Conservation (phyloP, 2,113 vertebrate species). For the Ochotona princeps region DNA sequence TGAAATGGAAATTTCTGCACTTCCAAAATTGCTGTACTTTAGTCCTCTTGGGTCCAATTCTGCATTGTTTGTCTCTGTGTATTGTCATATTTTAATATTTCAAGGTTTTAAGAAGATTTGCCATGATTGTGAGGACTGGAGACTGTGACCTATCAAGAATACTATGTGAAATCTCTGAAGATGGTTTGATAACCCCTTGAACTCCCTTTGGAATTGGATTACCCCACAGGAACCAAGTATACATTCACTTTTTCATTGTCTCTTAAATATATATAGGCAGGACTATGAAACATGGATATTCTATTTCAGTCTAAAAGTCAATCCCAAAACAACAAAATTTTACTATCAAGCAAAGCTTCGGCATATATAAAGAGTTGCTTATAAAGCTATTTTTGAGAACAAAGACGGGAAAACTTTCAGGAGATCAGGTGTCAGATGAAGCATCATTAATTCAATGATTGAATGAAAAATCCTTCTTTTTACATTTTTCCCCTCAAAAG, state of each 20-base stretch:
- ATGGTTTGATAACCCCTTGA: slow-evolving; percentile 12
- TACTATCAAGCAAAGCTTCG: slow-evolving; percentile 31
- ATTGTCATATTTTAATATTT: slow-evolving; percentile 50
- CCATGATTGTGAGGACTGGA: slow-evolving; percentile 9
- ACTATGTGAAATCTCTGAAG: background rate
- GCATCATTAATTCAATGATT: background rate
- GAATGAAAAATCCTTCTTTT: background rate
- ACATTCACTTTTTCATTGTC: background rate
- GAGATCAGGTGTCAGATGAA: background rate
- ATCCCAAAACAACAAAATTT: background rate
- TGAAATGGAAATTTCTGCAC: slow-evolving; percentile 28
- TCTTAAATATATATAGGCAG: background rate
- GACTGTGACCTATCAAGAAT: background rate
- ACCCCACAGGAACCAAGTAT: background rate
- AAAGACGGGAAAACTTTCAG: background rate
- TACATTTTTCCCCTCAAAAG: slow-evolving; percentile 1
- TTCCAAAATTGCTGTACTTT: slow-evolving; percentile 38
- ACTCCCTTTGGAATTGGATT: slow-evolving; percentile 40
- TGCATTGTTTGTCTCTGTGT: background rate
- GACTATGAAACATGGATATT: background rate
- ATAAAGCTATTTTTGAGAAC: too few species aligned
- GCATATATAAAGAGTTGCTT: background rate
- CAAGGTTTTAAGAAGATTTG: background rate
- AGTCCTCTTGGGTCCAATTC: background rate
- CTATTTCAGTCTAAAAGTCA: slow-evolving; percentile 45